These are phyloP conservation scores for Coelopa frigida DNA, from an alignment of 1,140 invertebrate species.

Conservation along the genomic window DNA sequence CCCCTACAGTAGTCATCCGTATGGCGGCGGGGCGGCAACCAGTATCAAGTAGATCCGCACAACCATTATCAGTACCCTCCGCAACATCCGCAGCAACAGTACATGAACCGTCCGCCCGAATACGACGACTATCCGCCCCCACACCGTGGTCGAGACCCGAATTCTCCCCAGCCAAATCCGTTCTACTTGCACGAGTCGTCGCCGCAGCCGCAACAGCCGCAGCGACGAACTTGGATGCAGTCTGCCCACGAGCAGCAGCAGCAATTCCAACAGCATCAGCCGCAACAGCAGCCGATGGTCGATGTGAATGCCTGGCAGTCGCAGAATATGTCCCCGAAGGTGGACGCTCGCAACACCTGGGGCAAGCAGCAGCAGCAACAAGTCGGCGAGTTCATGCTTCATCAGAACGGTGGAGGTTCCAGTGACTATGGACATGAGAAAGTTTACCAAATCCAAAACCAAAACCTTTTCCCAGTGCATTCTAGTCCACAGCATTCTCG, in stretches of 20 bases:
- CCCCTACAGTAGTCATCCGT: conserved; percentile 32
- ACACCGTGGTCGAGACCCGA: conserved; percentile 14
- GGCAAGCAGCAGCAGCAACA: conserved; percentile 21
- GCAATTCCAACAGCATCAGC: conserved; percentile 46
- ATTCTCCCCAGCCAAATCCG: conserved; percentile 44
- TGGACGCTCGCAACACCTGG: conserved; percentile 6
- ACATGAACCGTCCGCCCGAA: conserved; percentile 45
- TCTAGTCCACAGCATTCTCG: conserved; percentile 34
- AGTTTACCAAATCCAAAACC: no score
- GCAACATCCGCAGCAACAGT: conserved; percentile 51
- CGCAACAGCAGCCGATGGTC: conserved; percentile 26
- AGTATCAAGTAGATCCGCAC: no score
- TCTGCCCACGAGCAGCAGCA: conserved; percentile 47
- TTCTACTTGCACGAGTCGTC: conserved; percentile 66
- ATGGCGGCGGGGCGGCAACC: conserved; percentile 10
- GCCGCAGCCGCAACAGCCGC: conserved; percentile 50
- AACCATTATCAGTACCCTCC: conserved; percentile 3
- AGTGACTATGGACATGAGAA: conserved; percentile 31
- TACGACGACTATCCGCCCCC: conserved; percentile 39
- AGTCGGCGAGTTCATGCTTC: conserved; percentile 27
- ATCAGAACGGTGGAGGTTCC: conserved; percentile 31
- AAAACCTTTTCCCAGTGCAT: conserved; percentile 43
- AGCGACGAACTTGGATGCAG: conserved; percentile 66
- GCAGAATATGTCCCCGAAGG: conserved; percentile 19
- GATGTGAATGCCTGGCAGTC: conserved; percentile 40